These are phyloP conservation scores for Epizoanthus illoricatus DNA, from an alignment of 92 coral and sea anemone species.

Conservation along the genomic window DNA sequence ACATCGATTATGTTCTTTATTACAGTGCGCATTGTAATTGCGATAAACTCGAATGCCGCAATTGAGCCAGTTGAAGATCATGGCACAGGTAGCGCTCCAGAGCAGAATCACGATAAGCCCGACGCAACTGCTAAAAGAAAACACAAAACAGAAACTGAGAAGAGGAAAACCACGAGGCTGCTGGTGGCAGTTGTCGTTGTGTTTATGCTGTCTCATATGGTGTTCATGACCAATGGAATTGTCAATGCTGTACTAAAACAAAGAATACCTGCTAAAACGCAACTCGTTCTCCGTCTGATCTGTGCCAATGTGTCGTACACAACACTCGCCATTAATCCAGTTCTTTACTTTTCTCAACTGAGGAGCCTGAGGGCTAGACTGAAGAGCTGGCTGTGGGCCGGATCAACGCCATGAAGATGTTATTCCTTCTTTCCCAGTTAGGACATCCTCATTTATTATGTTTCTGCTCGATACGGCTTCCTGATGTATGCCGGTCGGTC, in stretches of 20 bases:
- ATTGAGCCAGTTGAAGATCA: neutral
- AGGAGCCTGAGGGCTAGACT: neutral
- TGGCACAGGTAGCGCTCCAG: neutral
- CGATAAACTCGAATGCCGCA: neutral
- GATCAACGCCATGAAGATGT: neutral
- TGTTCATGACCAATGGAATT: neutral
- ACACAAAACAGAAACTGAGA: neutral
- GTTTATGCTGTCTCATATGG: neutral
- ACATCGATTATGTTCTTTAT: neutral
- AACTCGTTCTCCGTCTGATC: neutral
- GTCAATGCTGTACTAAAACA: neutral
- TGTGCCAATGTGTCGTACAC: neutral
- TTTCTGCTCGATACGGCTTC: too few relatives aligned
- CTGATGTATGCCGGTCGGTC: too few relatives aligned
- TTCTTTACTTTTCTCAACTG: slow-evolving; percentile 10
- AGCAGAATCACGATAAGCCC: neutral
- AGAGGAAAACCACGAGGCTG: neutral
- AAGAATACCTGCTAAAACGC: neutral
- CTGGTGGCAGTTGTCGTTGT: neutral
- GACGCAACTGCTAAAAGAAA: neutral
- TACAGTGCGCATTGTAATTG: neutral
- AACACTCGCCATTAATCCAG: neutral
- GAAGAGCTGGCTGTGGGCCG: neutral
- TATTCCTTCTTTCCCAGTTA: neutral
- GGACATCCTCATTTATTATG: too few relatives aligned